Evolutionary conservation across 2,113 vertebrate species (phyloP).

Genomic region (Caranx melampygus): DNA sequence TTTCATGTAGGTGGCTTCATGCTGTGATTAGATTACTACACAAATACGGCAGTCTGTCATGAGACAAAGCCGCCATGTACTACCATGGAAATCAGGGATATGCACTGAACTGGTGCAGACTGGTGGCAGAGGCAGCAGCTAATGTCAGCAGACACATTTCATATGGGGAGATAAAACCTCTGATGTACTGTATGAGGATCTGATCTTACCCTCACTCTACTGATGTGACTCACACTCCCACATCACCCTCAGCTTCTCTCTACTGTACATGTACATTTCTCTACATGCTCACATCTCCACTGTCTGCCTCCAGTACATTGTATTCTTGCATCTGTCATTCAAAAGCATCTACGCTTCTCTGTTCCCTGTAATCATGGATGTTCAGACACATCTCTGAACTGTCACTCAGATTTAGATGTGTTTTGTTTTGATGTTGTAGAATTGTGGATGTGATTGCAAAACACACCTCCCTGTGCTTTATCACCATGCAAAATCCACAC

Average conservation of each 20-base stretch:
- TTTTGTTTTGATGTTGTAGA: neutral
- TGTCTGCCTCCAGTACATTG: neutral
- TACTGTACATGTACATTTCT: neutral
- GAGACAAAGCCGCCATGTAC: conserved; percentile 13
- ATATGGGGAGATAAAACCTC: conserved; percentile 48
- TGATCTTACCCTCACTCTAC: conserved; percentile 17
- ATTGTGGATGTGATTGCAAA: conserved; percentile 5
- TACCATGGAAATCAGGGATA: conserved; percentile 7
- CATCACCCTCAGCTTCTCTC: conserved; percentile 8
- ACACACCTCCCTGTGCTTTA: conserved; percentile 11
- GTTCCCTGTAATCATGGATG: conserved; percentile 35
- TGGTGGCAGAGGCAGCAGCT: conserved; percentile 40
- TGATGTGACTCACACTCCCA: conserved; percentile 36
- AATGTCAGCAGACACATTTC: conserved; percentile 53
- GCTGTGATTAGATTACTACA: conserved; percentile 25
- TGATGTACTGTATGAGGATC: conserved; percentile 21
- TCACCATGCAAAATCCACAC: conserved; percentile 12
- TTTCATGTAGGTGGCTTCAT: conserved; percentile 1
- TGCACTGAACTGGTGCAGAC: conserved; percentile 37
- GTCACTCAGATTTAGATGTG: conserved; percentile 3
- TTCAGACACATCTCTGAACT: conserved; percentile 36
- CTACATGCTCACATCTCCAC: neutral
- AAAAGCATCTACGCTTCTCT: neutral
- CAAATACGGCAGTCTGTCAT: conserved; percentile 15
- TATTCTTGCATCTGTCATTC: conserved; percentile 6